These are phyloP conservation scores for Hydrotaea cyrtoneurina DNA, from an alignment of 2,888 invertebrate species.

Conservation along the genomic window DNA sequence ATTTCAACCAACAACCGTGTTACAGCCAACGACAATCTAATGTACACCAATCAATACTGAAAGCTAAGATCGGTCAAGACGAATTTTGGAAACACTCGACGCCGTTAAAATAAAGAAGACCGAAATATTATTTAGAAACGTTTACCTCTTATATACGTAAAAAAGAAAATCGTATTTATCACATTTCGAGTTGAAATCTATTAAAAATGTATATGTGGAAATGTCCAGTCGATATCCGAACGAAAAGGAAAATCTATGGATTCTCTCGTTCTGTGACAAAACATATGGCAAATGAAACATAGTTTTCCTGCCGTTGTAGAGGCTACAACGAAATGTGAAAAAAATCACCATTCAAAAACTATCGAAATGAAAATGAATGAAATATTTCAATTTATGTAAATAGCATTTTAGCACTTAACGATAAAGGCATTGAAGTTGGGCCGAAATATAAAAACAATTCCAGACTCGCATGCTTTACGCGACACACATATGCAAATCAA, in stretches of 20 bases:
- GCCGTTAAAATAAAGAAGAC: no score
- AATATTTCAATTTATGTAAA: constrained; percentile 47
- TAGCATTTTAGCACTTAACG: constrained; percentile 43
- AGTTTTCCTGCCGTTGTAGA: neutral
- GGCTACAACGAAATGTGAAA: neutral
- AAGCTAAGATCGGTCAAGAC: no score
- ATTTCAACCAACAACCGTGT: neutral
- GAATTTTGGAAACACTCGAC: no score
- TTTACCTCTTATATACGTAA: no score
- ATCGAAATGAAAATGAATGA: constrained; percentile 35
- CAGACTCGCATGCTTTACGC: neutral
- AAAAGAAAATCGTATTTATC: no score
- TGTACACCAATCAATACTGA: no score
- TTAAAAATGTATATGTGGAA: no score
- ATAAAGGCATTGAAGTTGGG: constrained; percentile 4
- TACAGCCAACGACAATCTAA: neutral
- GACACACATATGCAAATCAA: neutral
- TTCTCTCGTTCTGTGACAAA: no score
- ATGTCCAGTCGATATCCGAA: no score
- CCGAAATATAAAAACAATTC: neutral
- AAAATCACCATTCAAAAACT: neutral
- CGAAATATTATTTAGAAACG: no score
- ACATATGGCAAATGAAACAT: neutral
- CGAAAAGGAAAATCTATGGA: no score
- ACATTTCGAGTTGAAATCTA: no score